Evolutionary conservation across 2,113 vertebrate species (phyloP), one percentile per base, ranked within the genome.

Genomic region (Nycticorax nycticorax): DNA sequence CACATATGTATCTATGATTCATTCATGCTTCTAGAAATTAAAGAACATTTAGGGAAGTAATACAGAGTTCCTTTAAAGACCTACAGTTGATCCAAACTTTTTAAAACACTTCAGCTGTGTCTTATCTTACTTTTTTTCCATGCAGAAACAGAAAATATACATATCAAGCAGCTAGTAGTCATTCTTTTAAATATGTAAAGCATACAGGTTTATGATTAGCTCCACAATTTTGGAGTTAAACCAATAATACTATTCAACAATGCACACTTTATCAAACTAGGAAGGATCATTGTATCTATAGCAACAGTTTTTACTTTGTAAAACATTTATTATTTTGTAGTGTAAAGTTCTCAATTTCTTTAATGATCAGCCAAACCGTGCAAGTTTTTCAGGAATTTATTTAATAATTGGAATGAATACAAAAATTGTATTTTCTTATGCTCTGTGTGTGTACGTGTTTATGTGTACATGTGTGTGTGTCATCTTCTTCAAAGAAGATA

Each of bases 371-470:
- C 2, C 17, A 62, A 93, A 66, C 6, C 6, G 28, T 26, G 5
- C 3, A 91, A 78, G 48, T 0, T 33, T 74, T 50, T 55, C 37
- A 45, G 4, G 7, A 63, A 88, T 57, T 72, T 53, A 26, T 45
- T 55, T 35, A 68, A 55, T 60, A 69, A 47, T 56, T 78, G 12
- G 14, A 80, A 64, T 39, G 5, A 48, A 7, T 62, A 33, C 8
- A 7, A 74, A 66, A 68, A 66, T 27, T 22, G 10, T 19, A 37
- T 5, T 57, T 66, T 53, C 32, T 39, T 73, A 48, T 1, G 41
- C 12, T 60, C 7, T 11, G 23, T 45, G n/a, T 47, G 12, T 22
- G 1, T 33, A 2, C 6, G 2, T 12, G 4, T 24, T 4, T 62
- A 11, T 27, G 4, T 60, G 4, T 28, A 12, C 22, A 50, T 7